These are phyloP conservation scores for Bombycilla garrulus DNA, from an alignment of 2,113 vertebrate species.

Conservation along the genomic window DNA sequence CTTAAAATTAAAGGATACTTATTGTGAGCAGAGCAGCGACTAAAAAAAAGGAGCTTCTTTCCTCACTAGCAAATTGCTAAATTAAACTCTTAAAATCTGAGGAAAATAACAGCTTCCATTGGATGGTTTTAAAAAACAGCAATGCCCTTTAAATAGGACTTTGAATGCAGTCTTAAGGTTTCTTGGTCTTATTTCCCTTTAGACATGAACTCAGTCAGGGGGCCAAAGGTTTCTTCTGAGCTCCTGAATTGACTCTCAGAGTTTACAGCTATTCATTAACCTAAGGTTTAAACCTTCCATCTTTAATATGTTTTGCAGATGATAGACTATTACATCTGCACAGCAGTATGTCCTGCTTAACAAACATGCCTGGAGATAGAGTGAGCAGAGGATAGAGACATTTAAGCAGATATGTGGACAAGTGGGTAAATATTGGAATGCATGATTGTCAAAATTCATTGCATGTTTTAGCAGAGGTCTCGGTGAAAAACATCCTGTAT, in stretches of 20 bases:
- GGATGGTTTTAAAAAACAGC: neutral
- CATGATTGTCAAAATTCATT: neutral
- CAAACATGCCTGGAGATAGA: neutral
- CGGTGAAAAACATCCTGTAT: neutral
- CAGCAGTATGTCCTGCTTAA: neutral
- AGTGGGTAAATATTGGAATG: neutral
- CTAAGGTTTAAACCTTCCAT: neutral
- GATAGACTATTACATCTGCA: neutral
- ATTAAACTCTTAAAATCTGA: neutral
- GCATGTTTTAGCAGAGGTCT: neutral
- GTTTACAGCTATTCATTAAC: constrained; percentile 44
- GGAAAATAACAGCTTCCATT: neutral
- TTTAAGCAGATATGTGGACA: neutral
- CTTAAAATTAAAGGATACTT: neutral
- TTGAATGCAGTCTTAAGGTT: neutral
- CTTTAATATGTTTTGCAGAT: neutral
- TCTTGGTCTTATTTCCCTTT: neutral
- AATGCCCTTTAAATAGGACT: neutral
- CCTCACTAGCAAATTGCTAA: neutral
- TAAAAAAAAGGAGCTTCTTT: neutral
- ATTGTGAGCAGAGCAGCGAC: neutral
- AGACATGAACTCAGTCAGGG: neutral
- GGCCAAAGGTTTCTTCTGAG: constrained; percentile 1
- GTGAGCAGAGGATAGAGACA: neutral
- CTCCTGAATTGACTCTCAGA: neutral